Evolutionary conservation across 2,113 vertebrate species (phyloP).

Genomic region (Gulo gulo): DNA sequence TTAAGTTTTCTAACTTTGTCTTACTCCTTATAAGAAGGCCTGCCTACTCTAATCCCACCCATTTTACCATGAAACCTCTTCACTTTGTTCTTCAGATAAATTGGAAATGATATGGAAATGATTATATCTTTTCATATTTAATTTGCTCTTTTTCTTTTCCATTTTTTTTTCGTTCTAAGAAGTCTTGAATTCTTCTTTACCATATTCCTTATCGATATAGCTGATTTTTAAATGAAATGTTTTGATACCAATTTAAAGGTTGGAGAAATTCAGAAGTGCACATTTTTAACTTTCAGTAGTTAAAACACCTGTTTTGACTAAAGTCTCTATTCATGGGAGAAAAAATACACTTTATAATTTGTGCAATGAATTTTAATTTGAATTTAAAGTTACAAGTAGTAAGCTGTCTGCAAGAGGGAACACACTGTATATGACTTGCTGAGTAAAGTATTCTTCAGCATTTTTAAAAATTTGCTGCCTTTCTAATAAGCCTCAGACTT

Average conservation of each 20-base stretch:
- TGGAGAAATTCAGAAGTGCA: neutral
- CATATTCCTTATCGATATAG: neutral
- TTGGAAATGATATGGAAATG: conserved; percentile 14
- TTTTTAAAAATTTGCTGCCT: conserved; percentile 24
- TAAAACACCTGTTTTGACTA: conserved; percentile 8
- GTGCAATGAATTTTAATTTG: neutral
- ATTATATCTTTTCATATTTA: conserved; percentile 13
- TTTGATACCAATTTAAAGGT: neutral
- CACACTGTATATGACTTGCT: neutral
- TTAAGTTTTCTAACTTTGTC: neutral
- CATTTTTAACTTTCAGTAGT: neutral
- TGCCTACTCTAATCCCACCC: neutral
- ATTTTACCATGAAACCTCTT: neutral
- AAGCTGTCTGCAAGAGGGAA: neutral
- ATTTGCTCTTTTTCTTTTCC: neutral
- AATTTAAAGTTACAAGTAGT: neutral
- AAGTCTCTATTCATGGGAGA: conserved; percentile 4
- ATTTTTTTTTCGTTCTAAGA: neutral
- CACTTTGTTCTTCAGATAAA: neutral
- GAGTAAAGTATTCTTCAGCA: neutral
- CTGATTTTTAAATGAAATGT: conserved; percentile 19
- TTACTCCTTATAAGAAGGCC: neutral
- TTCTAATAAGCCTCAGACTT: conserved; percentile 28
- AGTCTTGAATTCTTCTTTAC: conserved; percentile 14
- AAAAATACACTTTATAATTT: neutral